Evolutionary conservation across 2,888 invertebrate species (phyloP).

Genomic region (Tenodera sinensis): DNA sequence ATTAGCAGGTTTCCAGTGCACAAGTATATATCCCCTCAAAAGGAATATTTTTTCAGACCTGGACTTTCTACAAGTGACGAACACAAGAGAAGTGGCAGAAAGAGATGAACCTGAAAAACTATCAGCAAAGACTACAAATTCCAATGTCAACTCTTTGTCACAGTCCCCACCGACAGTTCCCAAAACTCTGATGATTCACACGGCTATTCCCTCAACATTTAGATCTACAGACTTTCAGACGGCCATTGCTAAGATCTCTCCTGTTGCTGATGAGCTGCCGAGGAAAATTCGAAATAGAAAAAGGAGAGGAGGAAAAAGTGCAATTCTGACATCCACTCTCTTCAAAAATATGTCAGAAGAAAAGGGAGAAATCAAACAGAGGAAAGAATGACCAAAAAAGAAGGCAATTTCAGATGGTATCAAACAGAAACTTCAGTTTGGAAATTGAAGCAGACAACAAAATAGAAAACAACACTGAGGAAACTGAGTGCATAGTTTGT

Average conservation of each 20-base stretch:
- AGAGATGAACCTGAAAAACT: too few relatives aligned
- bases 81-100: too few relatives aligned
- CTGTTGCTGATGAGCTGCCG: neutral
- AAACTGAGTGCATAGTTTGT: neutral
- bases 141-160: too few relatives aligned
- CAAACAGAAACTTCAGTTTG: neutral
- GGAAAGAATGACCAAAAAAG: neutral
- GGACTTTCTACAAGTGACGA: too few relatives aligned
- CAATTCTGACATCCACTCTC: neutral
- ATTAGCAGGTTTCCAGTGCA: too few relatives aligned
- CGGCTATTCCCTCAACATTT: too few relatives aligned
- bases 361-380: neutral
- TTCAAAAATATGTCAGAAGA: neutral
- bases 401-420: neutral
- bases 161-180: too few relatives aligned
- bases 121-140: too few relatives aligned
- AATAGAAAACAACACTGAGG: neutral
- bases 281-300: neutral
- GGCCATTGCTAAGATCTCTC: neutral
- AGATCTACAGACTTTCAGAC: neutral
- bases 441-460: neutral
- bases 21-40: too few relatives aligned
- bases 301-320: slow-evolving; percentile 2
- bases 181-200: too few relatives aligned
- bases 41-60: too few relatives aligned